Base-by-base conservation (phyloP, 2,113 vertebrate species). In the Alouatta palliata region DNA sequence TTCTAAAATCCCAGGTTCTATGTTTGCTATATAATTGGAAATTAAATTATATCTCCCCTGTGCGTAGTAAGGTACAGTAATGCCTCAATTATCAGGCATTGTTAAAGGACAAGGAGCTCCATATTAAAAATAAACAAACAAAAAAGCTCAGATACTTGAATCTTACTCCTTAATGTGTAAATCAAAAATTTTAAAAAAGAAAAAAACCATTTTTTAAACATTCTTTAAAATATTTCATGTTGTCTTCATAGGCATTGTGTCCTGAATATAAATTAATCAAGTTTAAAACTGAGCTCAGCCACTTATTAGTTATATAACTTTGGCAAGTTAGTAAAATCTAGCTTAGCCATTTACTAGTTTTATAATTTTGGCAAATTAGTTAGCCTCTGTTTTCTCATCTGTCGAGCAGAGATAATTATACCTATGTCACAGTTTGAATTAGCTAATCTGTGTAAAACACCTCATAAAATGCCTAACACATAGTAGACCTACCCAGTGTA, bases 401-500 rank as follows among this genome's bases (percentile, higher is more conserved):
- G 94, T 97, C 90, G 94, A 90, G 85, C 79, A 96, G 97, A 97
- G 97, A 97, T 97, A 97, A 97, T 97, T 98, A 97, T 94, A 90
- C 87, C 90, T 94, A 70, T 86, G 94, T 96, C 94, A 90, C 80
- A 96, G 92, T 96, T 95, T 87, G 81, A 97, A 97, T 97, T 97
- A 97, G 97, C 94, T 96, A 97, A 98, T 97, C 95, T 98, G 92
- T 95, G 97, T 98, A 97, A 97, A 98, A 97, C 97, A 97, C 97
- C 94, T 97, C 97, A 35, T 98, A 97, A 98, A 97, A 95, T 10
- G 11, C 84, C 75, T 96, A 90, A 64, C 75, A 81, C 94, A 27
- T 85, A 91, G 91, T 80, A 96, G 95, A 95, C 97, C 94, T 97
- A 95, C 96, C 75, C 94, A 90, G 66, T 52, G 3, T 43, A 85